Conservation (phyloP, 2,113 vertebrate species). For the Phocoena sinus region DNA sequence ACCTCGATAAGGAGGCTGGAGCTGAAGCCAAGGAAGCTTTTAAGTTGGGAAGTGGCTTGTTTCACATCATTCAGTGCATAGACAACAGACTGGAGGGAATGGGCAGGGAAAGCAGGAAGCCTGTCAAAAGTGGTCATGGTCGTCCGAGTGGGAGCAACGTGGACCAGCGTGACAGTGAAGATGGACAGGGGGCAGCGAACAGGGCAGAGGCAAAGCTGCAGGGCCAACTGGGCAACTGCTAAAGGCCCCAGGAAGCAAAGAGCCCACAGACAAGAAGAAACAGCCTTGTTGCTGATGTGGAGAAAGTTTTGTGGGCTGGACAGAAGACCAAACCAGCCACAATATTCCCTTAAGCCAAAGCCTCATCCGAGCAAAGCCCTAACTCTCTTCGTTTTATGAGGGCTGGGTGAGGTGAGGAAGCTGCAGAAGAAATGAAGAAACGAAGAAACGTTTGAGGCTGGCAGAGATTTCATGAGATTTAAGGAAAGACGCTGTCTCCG, state of each 20-base stretch:
- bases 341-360: background rate
- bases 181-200: rapidly evolving
- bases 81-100: background rate
- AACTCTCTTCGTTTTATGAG: background rate
- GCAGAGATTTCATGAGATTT: background rate
- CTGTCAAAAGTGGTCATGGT: background rate
- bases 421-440: background rate
- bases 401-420: background rate
- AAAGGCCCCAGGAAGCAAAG: background rate
- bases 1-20: background rate
- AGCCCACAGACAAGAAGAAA: background rate
- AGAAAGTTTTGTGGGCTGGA: background rate
- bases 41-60: background rate
- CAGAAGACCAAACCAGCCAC: background rate
- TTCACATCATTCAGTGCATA: background rate
- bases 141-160: background rate
- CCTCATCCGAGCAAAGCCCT: background rate
- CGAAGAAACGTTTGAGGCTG: background rate
- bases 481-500: background rate
- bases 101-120: background rate
- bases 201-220: background rate
- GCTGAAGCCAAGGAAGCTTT: background rate
- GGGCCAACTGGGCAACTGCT: background rate
- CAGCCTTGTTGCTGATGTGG: background rate
- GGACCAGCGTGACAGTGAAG: background rate